Evolutionary conservation across 2,888 invertebrate genomes (phyloP).

Genomic region (Silvanus unidentatus): DNA sequence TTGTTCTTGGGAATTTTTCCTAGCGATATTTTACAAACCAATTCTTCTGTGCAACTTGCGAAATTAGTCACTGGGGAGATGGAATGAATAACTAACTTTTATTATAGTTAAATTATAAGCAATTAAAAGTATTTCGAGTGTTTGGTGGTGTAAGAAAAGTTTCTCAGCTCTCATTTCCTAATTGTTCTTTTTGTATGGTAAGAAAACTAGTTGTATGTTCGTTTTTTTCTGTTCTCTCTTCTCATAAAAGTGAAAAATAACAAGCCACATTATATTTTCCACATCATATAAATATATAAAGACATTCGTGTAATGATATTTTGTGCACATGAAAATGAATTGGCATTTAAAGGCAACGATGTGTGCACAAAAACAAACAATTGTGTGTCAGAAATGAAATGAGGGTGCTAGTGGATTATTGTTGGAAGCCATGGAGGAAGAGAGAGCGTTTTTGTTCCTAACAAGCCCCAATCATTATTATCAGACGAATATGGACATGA

Average conservation of each 20-base stretch:
- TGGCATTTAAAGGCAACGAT: slow-evolving; percentile 24
- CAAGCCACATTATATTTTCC: neutral
- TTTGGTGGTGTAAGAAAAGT: too few species aligned
- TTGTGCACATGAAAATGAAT: slow-evolving; percentile 17
- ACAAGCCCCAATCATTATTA: slow-evolving; percentile 26
- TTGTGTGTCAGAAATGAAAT: neutral
- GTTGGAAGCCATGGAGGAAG: too few species aligned
- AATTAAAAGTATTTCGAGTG: slow-evolving; percentile 2
- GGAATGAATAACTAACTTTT: neutral
- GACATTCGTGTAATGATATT: neutral
- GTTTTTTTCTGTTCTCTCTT: too few species aligned
- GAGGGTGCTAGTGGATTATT: too few species aligned
- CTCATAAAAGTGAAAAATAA: too few species aligned
- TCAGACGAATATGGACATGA: slow-evolving; percentile 16
- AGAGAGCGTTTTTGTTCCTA: slow-evolving; percentile 21
- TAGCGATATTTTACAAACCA: neutral
- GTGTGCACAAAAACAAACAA: slow-evolving; percentile 14
- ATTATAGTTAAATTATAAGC: slow-evolving; percentile 3
- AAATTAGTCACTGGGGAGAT: slow-evolving; percentile 1
- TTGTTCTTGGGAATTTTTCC: slow-evolving; percentile 1
- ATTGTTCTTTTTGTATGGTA: too few species aligned
- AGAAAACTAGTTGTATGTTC: too few species aligned
- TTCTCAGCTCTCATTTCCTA: too few species aligned
- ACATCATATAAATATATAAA: neutral
- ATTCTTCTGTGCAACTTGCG: neutral